Conservation (phyloP, 2,797 vertebrate species). For the Yasuhikotakia modesta region DNA sequence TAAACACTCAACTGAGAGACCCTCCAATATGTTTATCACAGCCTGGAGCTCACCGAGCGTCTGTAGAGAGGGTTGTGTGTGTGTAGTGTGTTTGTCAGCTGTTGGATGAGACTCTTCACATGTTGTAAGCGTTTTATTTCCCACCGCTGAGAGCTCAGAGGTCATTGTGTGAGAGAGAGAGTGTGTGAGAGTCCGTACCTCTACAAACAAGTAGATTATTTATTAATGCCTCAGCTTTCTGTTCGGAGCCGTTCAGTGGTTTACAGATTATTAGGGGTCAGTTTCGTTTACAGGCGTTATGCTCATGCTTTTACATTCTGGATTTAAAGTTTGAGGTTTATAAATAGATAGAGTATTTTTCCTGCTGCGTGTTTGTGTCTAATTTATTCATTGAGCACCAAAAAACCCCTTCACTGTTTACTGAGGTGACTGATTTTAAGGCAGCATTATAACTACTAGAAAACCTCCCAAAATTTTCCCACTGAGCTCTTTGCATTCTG, state of each 20-base stretch:
- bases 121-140: conserved; percentile 44
- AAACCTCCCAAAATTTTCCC: neutral
- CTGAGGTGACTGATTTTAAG: neutral
- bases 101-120: conserved; percentile 40
- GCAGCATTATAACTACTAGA: neutral
- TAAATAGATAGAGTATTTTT: conserved; percentile 18
- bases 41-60: conserved; percentile 13
- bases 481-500: neutral
- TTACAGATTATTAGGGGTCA: conserved; percentile 20
- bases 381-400: neutral
- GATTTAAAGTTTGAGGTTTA: neutral
- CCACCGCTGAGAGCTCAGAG: conserved; percentile 15
- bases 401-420: neutral
- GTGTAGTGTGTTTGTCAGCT: conserved; percentile 31
- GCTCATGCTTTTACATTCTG: neutral
- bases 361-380: conserved; percentile 1
- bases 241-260: conserved; percentile 5
- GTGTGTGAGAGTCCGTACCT: conserved; percentile 23
- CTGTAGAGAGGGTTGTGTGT: conserved; percentile 29
- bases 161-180: conserved; percentile 38
- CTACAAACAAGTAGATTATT: conserved; percentile 49
- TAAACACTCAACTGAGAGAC: conserved; percentile 28
- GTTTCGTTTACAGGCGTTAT: conserved; percentile 15
- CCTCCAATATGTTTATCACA: conserved; percentile 32
- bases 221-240: conserved; percentile 27